Base-by-base conservation (phyloP, 92 coral and sea anemone species). In the Umimayanthus kanabou region DNA sequence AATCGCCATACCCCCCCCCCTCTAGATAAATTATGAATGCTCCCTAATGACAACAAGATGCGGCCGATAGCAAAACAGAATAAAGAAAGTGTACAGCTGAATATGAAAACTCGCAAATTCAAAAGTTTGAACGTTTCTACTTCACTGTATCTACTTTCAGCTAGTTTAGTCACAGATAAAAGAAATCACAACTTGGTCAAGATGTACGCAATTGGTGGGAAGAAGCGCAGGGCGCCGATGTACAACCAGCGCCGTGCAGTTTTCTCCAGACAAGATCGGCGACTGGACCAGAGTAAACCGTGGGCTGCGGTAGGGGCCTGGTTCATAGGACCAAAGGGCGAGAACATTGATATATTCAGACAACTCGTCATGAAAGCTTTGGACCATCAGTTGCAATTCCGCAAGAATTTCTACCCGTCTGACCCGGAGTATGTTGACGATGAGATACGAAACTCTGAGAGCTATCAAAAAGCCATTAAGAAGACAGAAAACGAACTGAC, bases 301-400 rank as follows among this genome's bases (percentile, higher is more conserved):
- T 81, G 75, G 74, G 85, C 94, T 16, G 90, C 92, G 6, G 94
- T 93, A 26, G 96, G 96, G 30, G 92, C 96, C 22, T 94, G 93
- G 94, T 94, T 94, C 85, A 23, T 94, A 53, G 96, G 96, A 14
- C 96, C 96, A 22, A 94, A 90, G 28, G 94, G 92, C 15, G 96
- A 94, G 45, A 94, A 94, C 79, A 92, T 85, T 20, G 91, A 90
- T 20, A 57, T 92, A 18, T 94, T 92, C 20, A 88, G 39, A 20
- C 74, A 83, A 5, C 89, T 92, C 29, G 76, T 85, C 80, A 42
- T 33, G n/a, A 77, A 85, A 47, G 93, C 91, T 20, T 64, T 94
- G 20, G 77, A 89, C 49, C 61, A 89, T 9, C 94, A 93, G 26
- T 49, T 91, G 39, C 50, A 80, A 16, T 93, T 91, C 87, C 89